phyloP scores from a whole-genome alignment of 2,113 vertebrate species.

The Sphyrna mokarran region DNA sequence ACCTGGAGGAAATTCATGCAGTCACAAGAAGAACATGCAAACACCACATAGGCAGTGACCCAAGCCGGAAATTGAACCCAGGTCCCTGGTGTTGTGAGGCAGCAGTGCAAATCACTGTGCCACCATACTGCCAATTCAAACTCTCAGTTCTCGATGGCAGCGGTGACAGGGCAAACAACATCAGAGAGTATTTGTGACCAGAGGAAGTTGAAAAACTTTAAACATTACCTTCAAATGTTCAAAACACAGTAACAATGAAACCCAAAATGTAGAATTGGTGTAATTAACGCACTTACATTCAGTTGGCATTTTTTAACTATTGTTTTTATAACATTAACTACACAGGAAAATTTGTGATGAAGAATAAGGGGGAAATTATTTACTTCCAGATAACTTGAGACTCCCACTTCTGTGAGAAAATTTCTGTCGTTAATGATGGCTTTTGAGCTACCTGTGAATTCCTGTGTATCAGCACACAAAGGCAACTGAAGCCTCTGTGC shows the following conservation, averaged over 20 bases:
- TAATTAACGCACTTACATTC: background rate
- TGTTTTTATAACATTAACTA: background rate
- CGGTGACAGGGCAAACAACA: no score
- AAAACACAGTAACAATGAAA: background rate
- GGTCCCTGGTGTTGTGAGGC: no score
- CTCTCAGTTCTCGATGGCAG: no score
- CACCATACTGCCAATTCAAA: no score
- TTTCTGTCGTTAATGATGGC: background rate
- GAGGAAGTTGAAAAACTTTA: background rate
- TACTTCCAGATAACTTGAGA: background rate
- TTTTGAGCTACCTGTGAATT: background rate
- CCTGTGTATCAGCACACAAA: background rate
- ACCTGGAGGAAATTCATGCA: no score
- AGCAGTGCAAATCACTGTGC: no score
- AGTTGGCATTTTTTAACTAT: background rate
- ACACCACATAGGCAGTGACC: no score
- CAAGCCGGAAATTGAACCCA: no score
- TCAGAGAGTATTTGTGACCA: background rate
- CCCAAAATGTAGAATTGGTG: background rate
- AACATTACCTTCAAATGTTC: slow-evolving; percentile 10
- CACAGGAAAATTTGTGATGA: background rate
- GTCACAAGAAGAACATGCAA: no score
- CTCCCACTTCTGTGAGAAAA: background rate
- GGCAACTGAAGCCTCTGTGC: background rate
- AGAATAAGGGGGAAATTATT: background rate